Base-by-base conservation (phyloP, 2,888 invertebrate genomes). In the Andrena flavipes region DNA sequence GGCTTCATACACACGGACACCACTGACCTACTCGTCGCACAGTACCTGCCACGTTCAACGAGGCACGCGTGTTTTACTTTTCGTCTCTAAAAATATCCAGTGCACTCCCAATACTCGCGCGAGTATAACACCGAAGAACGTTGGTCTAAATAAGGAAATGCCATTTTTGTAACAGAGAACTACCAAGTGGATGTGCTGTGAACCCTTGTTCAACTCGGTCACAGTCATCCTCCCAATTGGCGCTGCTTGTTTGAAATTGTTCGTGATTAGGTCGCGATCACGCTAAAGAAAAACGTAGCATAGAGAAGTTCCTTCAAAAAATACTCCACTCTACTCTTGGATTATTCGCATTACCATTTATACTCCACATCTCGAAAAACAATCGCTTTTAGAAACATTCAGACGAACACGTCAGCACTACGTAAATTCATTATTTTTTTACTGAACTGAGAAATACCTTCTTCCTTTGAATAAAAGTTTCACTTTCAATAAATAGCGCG, bases 151-250 rank as follows among this genome's bases (percentile, higher is more conserved):
- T 51, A 56, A 73, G 68, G 64, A 77, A 74, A 51, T 49, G 72
- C 42, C n/a, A 67, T 56, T 74, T 83, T 83, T 74, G n/a, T 13
- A 70, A 65, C 62, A n/a, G 68, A 59, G 64, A 64, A 73, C 60
- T 54, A 70, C 23, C 73, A 67, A 82, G 78, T 77, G 72, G 64
- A 70, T 29, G 10, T 20, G 68, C 64, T 65, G 82, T 77, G 74
- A 83, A 82, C 82, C 70, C 69, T 82, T 78, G 70, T 78, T 42
- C 83, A 78, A 82, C 67, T 74, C 78, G 78, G 74, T 67, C 82
- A 72, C 76, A 80, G 80, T 80, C 81, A 78, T 83, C 74, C 78
- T 74, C 78, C 65, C 82, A 83, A 83, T 83, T 83, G 83, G 70
- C 42, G 49, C 72, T 69, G 72, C 83, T 83, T 82, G 82, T 83